Evolutionary conservation across 1,140 invertebrate species (phyloP).

Genomic region (Drosophila ficusphila): DNA sequence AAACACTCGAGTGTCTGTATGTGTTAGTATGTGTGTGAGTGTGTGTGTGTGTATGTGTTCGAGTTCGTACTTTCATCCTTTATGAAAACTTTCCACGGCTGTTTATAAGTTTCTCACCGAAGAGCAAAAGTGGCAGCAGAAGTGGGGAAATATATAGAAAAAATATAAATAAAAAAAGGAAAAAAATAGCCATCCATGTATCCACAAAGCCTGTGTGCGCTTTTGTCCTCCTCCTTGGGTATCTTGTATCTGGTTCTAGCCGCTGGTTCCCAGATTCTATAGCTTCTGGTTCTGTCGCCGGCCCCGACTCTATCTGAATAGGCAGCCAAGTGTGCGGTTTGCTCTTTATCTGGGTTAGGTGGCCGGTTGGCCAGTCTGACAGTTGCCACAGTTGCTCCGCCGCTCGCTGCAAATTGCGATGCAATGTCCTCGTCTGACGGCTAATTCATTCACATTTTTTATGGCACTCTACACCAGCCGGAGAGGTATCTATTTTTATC

Average conservation of each 20-base stretch:
- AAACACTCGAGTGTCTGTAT: constrained; percentile 68
- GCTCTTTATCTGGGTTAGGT: constrained; percentile 69
- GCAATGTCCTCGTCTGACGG: constrained; percentile 53
- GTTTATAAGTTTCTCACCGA: constrained; percentile 69
- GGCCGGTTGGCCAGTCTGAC: constrained; percentile 29
- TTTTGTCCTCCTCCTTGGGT: constrained; percentile 62
- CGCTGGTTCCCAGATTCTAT: constrained; percentile 9
- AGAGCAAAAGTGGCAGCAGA: constrained; percentile 23
- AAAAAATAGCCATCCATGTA: constrained; percentile 50
- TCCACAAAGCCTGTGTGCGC: constrained; percentile 70
- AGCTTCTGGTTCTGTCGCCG: constrained; percentile 31
- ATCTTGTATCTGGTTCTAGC: constrained; percentile 27
- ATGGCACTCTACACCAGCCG: constrained; percentile 1
- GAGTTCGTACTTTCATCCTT: constrained; percentile 63
- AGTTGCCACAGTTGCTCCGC: constrained; percentile 23
- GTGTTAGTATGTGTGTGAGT: too few species aligned
- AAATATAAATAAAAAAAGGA: constrained; percentile 17
- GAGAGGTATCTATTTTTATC: background rate
- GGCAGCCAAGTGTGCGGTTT: constrained; percentile 77
- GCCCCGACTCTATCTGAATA: constrained; percentile 49
- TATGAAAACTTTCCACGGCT: constrained; percentile 76
- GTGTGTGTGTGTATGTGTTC: constrained; percentile 44
- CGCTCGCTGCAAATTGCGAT: constrained; percentile 38
- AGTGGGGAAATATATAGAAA: background rate
- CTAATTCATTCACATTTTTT: constrained; percentile 71